phyloP scores from a whole-genome alignment of 2,888 invertebrate genomes.

The Monochamus alternatus region DNA sequence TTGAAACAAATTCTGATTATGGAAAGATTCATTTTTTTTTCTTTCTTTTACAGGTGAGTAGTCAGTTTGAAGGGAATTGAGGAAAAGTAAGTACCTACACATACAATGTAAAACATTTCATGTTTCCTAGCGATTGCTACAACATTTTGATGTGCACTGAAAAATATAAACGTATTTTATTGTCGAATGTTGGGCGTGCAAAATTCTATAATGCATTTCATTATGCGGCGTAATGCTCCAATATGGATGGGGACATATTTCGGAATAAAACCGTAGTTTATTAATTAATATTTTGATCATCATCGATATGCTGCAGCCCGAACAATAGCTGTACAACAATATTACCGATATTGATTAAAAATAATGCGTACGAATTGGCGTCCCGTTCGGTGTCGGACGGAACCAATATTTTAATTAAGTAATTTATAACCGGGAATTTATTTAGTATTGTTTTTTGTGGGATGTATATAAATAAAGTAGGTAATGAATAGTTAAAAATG shows the following conservation, averaged over 20 bases:
- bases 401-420: constrained; percentile 8
- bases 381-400: not conserved
- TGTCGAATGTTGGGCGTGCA: too few species aligned
- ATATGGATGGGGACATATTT: constrained; percentile 1
- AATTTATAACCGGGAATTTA: constrained; percentile 8
- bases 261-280: constrained; percentile 1
- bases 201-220: too few species aligned
- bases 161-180: too few species aligned
- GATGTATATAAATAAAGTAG: not conserved
- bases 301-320: not conserved
- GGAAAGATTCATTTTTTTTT: too few species aligned
- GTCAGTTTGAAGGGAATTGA: too few species aligned
- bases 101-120: too few species aligned
- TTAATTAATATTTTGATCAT: constrained; percentile 15
- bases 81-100: too few species aligned
- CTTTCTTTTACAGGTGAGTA: too few species aligned
- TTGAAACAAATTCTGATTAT: too few species aligned
- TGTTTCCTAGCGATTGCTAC: too few species aligned
- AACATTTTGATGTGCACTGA: too few species aligned
- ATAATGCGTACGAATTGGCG: constrained; percentile 10
- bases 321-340: constrained; percentile 14
- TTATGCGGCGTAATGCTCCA: not conserved
- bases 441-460: not conserved
- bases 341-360: constrained; percentile 12
- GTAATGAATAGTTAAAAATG: not conserved